These are phyloP conservation scores for Murina feae DNA, from an alignment of 2,113 vertebrate species.

Conservation along the genomic window DNA sequence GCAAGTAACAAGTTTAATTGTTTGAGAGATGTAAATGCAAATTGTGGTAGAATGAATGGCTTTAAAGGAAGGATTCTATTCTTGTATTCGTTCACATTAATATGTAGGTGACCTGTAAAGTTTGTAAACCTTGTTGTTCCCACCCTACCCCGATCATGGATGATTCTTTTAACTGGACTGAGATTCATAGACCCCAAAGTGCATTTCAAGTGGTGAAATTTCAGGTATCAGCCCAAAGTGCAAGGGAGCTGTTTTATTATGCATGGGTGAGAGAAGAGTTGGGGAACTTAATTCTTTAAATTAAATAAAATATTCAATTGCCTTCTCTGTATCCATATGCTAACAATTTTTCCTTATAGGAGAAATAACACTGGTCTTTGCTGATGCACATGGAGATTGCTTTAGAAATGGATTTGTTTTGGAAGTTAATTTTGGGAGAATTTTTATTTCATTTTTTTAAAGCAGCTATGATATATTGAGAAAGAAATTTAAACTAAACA, in stretches of 20 bases:
- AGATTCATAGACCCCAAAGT: background rate
- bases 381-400: background rate
- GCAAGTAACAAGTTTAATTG: background rate
- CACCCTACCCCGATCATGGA: background rate
- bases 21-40: background rate
- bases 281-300: background rate
- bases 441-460: conserved; percentile 10
- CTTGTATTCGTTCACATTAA: background rate
- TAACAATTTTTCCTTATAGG: background rate
- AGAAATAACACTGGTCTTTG: background rate
- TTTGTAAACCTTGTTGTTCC: background rate
- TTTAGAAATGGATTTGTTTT: conserved; percentile 2
- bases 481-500: background rate
- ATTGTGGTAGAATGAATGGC: background rate
- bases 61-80: background rate
- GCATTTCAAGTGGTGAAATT: background rate
- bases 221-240: background rate
- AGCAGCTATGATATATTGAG: conserved; percentile 3
- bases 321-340: background rate
- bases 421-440: background rate
- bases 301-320: background rate
- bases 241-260: background rate
- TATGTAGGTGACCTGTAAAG: background rate
- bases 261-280: background rate
- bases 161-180: background rate